phyloP scores from a whole-genome alignment of 2,888 invertebrate genomes.

The Drosophila atroscutellata region DNA sequence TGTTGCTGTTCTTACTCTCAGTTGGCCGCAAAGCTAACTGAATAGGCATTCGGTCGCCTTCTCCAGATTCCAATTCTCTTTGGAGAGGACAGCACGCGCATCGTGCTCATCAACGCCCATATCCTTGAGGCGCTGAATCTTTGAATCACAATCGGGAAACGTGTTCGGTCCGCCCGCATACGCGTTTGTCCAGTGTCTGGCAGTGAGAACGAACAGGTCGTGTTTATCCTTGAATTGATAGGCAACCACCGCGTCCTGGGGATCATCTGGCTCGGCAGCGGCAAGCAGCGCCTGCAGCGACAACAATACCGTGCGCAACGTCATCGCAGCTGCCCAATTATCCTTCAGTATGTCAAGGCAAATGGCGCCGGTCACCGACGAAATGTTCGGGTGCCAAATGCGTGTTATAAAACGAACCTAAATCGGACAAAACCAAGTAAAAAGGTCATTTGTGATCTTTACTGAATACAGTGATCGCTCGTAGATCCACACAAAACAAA shows the following conservation, averaged over 20 bases:
- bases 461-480: neutral
- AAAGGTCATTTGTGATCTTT: neutral
- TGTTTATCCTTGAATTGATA: constrained; percentile 96
- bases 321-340: constrained; percentile 99
- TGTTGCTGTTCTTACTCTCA: constrained; percentile 4
- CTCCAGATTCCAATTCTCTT: constrained; percentile 96
- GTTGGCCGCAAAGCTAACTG: constrained; percentile 87
- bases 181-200: constrained; percentile 97
- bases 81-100: constrained; percentile 95
- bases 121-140: constrained; percentile 94
- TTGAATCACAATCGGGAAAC: constrained; percentile 92
- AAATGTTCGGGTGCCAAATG: constrained; percentile 99
- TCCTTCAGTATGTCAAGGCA: constrained; percentile 99
- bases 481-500: too few species aligned
- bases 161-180: constrained; percentile 94
- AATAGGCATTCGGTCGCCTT: constrained; percentile 95
- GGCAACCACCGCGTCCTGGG: constrained; percentile 98
- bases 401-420: constrained; percentile 98
- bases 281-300: constrained; percentile 97
- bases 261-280: constrained; percentile 96
- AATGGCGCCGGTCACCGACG: constrained; percentile 98
- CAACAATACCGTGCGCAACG: constrained; percentile 96
- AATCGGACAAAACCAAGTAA: neutral
- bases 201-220: constrained; percentile 95
- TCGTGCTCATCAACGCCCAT: constrained; percentile 97